Evolutionary conservation across 2,113 vertebrate genomes (phyloP), one percentile per base, ranked within the genome.

Genomic region (Corvus moneduloides): DNA sequence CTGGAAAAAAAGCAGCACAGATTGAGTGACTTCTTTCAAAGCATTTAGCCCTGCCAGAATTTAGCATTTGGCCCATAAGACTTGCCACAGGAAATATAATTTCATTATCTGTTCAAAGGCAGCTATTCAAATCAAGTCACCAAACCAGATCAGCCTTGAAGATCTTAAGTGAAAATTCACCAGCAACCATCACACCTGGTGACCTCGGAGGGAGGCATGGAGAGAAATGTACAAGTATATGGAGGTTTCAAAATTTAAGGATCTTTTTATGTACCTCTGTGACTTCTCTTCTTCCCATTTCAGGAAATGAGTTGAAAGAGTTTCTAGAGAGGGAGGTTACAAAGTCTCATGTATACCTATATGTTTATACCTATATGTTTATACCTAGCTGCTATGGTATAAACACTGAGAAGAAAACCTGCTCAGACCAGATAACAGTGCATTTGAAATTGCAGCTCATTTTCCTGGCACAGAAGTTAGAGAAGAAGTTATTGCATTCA

Each of bases 1-100:
- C 99, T 99, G 97, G 37, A 61, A 83, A 63, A 74, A 91, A 90
- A 87, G 39, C 20, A 75, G 44, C 44, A 78, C 27, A 84, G 30
- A 49, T 49, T 68, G 30, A 90, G 64, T 62, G 0, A 23, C 1
- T 84, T 64, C 16, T 62, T 64, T 81, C 19, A 90, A 83, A 94
- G 52, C 68, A 44, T 67, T 76, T 85, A 71, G 19, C 27, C 32
- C 12, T 43, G 4, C 44, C 49, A 26, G 49, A 49, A 49, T 49
- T 49, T 26, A 49, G 49, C 49, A 49, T 49, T 15, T 49, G 26
- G 49, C 49, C 49, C 23, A 32, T 28, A n/a, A 59, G 28, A 33
- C 15, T 43, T 64, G 49, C 14, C 16, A 43, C 27, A 26, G 37
- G 35, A 23, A 44, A 69, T n/a, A 46, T 30, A 61, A 26, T n/a